These are phyloP conservation scores for Forficula auricularia DNA, from an alignment of 1,140 invertebrate genomes.

Conservation along the genomic window DNA sequence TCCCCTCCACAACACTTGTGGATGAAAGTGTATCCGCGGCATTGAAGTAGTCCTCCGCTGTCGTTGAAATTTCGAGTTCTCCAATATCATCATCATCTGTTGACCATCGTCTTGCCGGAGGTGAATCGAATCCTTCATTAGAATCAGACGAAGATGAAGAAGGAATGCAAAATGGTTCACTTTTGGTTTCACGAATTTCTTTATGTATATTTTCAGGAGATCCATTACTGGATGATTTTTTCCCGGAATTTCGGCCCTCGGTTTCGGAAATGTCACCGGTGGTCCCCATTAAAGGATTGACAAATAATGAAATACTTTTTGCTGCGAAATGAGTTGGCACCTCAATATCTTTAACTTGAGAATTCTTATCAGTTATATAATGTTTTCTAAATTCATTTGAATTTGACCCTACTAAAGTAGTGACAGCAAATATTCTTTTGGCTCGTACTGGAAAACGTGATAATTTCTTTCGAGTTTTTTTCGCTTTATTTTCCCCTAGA, in stretches of 20 bases:
- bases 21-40: constrained; percentile 21
- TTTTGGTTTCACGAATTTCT: too few relatives aligned
- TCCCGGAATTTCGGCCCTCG: too few relatives aligned
- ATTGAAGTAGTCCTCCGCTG: constrained; percentile 40
- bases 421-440: constrained; percentile 30
- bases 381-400: constrained; percentile 19
- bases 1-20: constrained; percentile 30
- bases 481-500: background rate
- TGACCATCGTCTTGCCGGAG: constrained; percentile 1
- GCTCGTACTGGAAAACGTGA: constrained; percentile 6
- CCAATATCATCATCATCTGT: constrained; percentile 5
- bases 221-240: too few relatives aligned
- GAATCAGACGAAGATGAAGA: background rate
- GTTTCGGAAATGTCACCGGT: background rate
- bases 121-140: constrained; percentile 1
- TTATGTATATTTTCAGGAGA: too few relatives aligned
- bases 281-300: constrained; percentile 30
- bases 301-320: constrained; percentile 33
- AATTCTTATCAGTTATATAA: constrained; percentile 33
- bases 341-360: constrained; percentile 31
- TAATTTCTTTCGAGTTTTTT: background rate
- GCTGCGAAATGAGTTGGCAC: constrained; percentile 31
- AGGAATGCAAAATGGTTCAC: too few relatives aligned
- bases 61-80: constrained; percentile 33
- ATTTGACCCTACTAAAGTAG: constrained; percentile 26